Evolutionary conservation across 2,113 vertebrate genomes (phyloP).

Genomic region (Zosterops borbonicus): DNA sequence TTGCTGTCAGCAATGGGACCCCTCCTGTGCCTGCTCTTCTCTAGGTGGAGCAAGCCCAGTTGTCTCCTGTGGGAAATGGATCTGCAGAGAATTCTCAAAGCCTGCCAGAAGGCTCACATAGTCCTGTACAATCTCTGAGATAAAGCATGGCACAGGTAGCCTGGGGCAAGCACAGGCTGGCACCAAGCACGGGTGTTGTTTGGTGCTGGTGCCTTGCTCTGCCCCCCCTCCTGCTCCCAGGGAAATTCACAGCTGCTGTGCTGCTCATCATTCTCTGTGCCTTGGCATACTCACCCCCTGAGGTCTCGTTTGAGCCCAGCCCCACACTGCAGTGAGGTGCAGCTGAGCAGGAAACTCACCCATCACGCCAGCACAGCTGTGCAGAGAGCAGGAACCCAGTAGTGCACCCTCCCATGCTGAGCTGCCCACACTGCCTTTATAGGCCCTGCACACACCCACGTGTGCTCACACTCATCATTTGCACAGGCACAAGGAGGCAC

Average conservation of each 20-base stretch:
- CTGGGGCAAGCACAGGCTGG: neutral
- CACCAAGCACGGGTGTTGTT: neutral
- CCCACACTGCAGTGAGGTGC: neutral
- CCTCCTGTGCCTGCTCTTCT: neutral
- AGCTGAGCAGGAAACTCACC: slow-evolving; percentile 46
- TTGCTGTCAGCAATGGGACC: neutral
- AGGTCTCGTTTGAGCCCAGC: neutral
- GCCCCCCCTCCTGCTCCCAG: neutral
- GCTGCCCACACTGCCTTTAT: neutral
- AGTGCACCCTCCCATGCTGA: neutral
- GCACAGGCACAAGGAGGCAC: slow-evolving; percentile 26
- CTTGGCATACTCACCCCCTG: neutral
- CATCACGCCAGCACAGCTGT: neutral
- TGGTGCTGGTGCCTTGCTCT: neutral
- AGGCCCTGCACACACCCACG: slow-evolving; percentile 9
- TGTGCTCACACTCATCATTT: neutral
- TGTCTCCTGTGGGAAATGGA: neutral
- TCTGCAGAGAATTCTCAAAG: neutral
- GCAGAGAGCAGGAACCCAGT: neutral
- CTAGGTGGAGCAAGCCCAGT: neutral
- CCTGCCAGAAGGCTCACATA: neutral
- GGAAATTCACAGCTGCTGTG: neutral
- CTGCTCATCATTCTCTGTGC: neutral
- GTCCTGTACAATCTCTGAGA: neutral
- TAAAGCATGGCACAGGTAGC: neutral